phyloP scores from a whole-genome alignment of 1,140 invertebrate species.

The Neodiprion lecontei region DNA sequence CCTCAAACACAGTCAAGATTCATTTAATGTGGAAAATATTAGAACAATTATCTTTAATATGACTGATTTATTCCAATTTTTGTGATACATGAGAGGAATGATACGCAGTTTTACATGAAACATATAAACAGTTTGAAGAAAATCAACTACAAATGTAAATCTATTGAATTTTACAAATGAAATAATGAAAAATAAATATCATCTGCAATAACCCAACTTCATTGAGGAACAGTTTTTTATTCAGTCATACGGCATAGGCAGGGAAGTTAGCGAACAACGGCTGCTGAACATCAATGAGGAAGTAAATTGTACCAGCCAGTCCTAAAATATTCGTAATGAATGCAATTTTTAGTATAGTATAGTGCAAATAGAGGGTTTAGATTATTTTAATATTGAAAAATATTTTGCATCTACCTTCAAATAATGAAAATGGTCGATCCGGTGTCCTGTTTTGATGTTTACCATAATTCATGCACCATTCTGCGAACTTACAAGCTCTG shows the following conservation, averaged over 20 bases:
- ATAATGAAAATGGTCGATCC: conserved; percentile 84
- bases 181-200: no score
- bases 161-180: no score
- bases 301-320: conserved; percentile 73
- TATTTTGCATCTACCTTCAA: conserved; percentile 72
- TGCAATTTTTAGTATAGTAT: conserved; percentile 9
- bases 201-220: no score
- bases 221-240: no score
- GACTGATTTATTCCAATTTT: no score
- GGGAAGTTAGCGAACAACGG: conserved; percentile 74
- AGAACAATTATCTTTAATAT: no score
- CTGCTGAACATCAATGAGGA: conserved; percentile 70
- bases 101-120: no score
- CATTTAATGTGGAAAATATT: no score
- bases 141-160: no score
- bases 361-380: not conserved
- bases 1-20: no score
- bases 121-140: no score
- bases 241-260: conserved; percentile 52
- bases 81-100: no score
- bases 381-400: conserved; percentile 13
- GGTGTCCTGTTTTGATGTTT: conserved; percentile 71
- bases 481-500: conserved; percentile 80
- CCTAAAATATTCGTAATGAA: conserved; percentile 47
- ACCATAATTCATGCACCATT: conserved; percentile 83